Conservation (phyloP, 2,797 vertebrate genomes). For the Eidolon dupreanum region DNA sequence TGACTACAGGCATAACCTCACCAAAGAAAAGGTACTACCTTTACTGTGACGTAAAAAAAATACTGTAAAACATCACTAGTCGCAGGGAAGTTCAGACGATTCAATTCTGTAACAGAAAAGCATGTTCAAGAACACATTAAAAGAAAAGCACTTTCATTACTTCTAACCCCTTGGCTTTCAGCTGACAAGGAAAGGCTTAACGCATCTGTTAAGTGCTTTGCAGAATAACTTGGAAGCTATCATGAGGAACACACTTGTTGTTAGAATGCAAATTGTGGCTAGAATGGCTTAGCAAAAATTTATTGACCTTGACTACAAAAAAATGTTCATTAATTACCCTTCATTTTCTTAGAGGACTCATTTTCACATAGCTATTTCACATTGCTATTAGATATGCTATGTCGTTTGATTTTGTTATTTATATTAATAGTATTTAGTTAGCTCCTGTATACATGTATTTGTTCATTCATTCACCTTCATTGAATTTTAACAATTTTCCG, state of each 20-base stretch:
- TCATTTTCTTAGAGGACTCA: slow-evolving; percentile 32
- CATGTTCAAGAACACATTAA: slow-evolving; percentile 30
- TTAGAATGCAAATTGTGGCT: slow-evolving; percentile 48
- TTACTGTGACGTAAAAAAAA: neutral
- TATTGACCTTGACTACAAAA: slow-evolving; percentile 25
- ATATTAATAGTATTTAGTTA: neutral
- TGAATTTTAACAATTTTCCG: neutral
- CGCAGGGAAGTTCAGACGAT: slow-evolving; percentile 6
- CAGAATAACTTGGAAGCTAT: slow-evolving; percentile 29
- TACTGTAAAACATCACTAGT: neutral
- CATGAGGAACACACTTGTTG: neutral
- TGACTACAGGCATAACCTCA: neutral
- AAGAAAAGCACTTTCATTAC: neutral
- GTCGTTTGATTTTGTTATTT: neutral
- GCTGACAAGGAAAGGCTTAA: neutral
- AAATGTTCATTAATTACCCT: neutral
- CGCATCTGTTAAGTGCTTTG: slow-evolving; percentile 9
- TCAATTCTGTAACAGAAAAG: neutral
- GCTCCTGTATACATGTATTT: neutral
- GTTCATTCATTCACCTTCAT: neutral
- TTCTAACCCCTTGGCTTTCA: neutral
- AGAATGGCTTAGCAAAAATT: neutral
- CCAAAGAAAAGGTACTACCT: neutral
- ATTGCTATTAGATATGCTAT: neutral
- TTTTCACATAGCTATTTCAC: neutral